Percentiles rank a stretch among this genome's conserved stretches.
phyloP scores from a whole-genome alignment of 2,888 invertebrate species.

The Stenurella melanura region DNA sequence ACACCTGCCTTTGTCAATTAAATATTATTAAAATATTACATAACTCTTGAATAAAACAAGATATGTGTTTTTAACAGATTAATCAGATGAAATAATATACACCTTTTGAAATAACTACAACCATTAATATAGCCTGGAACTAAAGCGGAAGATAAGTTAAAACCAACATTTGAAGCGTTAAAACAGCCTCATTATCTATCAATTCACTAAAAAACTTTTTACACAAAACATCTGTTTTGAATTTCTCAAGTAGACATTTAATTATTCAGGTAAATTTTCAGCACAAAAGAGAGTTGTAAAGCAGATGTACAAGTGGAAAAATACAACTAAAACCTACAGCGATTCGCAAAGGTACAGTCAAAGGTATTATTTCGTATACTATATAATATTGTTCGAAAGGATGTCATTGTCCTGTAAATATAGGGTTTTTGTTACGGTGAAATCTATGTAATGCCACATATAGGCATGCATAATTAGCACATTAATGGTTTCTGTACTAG shows the following conservation, averaged over 20 bases:
- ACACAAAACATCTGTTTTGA: slow-evolving; percentile 33
- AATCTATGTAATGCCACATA: slow-evolving; percentile 11
- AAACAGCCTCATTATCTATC: slow-evolving; percentile 29
- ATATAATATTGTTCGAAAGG: slow-evolving; percentile 16
- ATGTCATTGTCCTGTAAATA: slow-evolving; percentile 1
- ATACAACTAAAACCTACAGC: slow-evolving; percentile 7
- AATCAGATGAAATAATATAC: neutral
- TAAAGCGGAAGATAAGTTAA: slow-evolving; percentile 11
- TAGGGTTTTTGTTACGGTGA: slow-evolving; percentile 9
- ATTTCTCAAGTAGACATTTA: slow-evolving; percentile 29
- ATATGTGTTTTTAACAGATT: neutral
- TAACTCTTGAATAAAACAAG: neutral
- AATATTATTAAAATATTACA: slow-evolving; percentile 18
- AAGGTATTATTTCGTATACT: slow-evolving; percentile 5
- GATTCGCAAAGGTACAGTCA: neutral
- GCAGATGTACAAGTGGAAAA: slow-evolving; percentile 36
- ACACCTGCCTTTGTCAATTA: slow-evolving; percentile 7
- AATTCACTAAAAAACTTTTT: slow-evolving; percentile 22
- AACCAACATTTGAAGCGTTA: slow-evolving; percentile 11
- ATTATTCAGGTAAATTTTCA: slow-evolving; percentile 36
- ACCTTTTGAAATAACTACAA: slow-evolving; percentile 7
- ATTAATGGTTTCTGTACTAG: slow-evolving; percentile 17
- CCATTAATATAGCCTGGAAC: slow-evolving; percentile 2
- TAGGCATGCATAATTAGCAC: slow-evolving; percentile 10
- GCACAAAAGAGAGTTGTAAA: slow-evolving; percentile 35